Evolutionary conservation across 2,888 invertebrate genomes (phyloP).

Genomic region (Agelastica alni): DNA sequence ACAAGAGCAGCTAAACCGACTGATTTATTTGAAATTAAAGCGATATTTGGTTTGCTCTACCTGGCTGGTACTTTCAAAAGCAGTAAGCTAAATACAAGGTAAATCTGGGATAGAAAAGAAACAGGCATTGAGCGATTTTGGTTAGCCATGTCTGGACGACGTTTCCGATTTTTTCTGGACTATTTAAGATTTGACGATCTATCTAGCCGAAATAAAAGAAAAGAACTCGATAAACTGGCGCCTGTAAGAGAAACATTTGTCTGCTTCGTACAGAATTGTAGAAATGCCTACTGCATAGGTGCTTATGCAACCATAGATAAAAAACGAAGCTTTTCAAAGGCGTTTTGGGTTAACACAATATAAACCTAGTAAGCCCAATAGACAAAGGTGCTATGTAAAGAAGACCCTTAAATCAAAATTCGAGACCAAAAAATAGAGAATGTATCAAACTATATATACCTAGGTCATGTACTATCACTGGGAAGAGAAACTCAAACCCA

Average conservation of each 20-base stretch:
- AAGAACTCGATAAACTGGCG: conserved; percentile 10
- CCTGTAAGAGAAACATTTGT: background rate
- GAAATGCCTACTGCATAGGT: background rate
- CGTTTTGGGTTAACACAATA: background rate
- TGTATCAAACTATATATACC: no score
- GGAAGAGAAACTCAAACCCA: no score
- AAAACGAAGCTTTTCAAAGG: background rate
- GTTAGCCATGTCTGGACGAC: conserved; percentile 14
- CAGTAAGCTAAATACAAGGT: conserved; percentile 16
- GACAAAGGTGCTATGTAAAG: no score
- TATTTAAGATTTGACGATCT: conserved; percentile 16
- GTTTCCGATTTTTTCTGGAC: conserved; percentile 7
- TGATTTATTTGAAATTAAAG: conserved; percentile 10
- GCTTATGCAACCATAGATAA: background rate
- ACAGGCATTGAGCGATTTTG: conserved; percentile 21
- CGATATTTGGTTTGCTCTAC: conserved; percentile 22
- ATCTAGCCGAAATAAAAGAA: conserved; percentile 8
- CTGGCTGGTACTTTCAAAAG: conserved; percentile 22
- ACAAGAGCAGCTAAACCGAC: background rate
- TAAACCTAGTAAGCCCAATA: conserved; percentile 5
- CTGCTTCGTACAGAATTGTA: background rate
- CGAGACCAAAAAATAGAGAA: no score
- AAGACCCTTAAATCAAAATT: no score
- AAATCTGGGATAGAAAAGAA: conserved; percentile 24
- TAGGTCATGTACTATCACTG: no score